Evolutionary conservation across 2,113 vertebrate genomes (phyloP).

Genomic region (Mobula birostris): DNA sequence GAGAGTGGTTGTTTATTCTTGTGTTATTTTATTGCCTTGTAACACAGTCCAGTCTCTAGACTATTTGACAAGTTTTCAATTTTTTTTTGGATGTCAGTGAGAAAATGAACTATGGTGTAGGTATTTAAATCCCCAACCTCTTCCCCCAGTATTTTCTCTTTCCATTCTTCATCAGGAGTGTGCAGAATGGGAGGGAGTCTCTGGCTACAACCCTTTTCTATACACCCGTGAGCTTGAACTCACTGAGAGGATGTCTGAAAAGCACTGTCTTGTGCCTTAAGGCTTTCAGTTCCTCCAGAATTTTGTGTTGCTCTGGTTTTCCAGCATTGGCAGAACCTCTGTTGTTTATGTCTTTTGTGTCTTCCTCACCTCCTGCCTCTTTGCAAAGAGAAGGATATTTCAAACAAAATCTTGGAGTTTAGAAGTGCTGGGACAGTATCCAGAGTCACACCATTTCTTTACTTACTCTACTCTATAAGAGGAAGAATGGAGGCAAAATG

Average conservation of each 20-base stretch:
- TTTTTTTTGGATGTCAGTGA: too few relatives aligned
- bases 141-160: background rate
- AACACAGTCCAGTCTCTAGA: background rate
- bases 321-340: too few relatives aligned
- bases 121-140: background rate
- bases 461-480: background rate
- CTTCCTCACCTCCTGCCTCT: background rate
- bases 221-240: too few relatives aligned
- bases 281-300: too few relatives aligned
- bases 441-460: background rate
- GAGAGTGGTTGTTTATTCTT: background rate
- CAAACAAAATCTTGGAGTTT: background rate
- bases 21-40: background rate
- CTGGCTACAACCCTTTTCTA: background rate
- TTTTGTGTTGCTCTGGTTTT: too few relatives aligned
- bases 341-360: background rate
- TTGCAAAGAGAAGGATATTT: background rate
- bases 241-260: background rate
- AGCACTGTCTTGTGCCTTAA: too few relatives aligned
- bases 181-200: background rate
- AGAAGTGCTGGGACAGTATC: background rate
- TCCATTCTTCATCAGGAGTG: background rate
- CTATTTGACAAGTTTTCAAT: background rate
- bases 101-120: too few relatives aligned
- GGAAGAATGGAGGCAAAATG: background rate